These are phyloP conservation scores for Henricia sp. DNA, from an alignment of 53 echinoderm and acorn worm species.

Conservation along the genomic window DNA sequence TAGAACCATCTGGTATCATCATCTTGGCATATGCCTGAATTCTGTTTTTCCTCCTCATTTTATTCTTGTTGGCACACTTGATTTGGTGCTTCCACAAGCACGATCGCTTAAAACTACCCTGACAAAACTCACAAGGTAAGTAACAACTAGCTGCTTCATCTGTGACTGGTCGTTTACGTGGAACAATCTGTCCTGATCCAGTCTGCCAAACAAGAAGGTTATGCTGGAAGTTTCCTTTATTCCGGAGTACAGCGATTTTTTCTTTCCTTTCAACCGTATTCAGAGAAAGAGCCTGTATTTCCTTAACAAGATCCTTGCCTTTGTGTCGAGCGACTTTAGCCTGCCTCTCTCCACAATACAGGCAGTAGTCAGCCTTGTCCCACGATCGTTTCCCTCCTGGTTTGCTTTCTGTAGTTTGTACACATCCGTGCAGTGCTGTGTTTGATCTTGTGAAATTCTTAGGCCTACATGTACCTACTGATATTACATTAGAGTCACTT, in stretches of 20 bases:
- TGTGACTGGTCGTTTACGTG: slow-evolving; percentile 22
- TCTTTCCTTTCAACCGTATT: slow-evolving; percentile 9
- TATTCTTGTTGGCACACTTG: slow-evolving; percentile 29
- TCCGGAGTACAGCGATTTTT: slow-evolving; percentile 9
- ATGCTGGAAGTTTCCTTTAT: slow-evolving; percentile 1
- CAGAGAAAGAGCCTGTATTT: slow-evolving; percentile 15
- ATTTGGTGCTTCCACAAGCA: slow-evolving; percentile 48
- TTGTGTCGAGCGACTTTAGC: slow-evolving; percentile 2
- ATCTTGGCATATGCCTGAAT: slow-evolving; percentile 43
- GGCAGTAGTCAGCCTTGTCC: slow-evolving; percentile 2
- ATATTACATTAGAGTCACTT: not conserved
- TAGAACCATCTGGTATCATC: slow-evolving; percentile 43
- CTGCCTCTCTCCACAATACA: not conserved
- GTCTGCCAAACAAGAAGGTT: slow-evolving; percentile 30
- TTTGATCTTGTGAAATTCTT: not conserved
- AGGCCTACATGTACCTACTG: too few relatives aligned
- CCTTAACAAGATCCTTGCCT: not conserved
- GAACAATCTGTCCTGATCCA: slow-evolving; percentile 44
- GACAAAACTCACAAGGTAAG: slow-evolving; percentile 58
- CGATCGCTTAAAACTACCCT: slow-evolving; percentile 33
- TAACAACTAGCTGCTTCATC: slow-evolving; percentile 27
- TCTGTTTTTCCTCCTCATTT: slow-evolving; percentile 9
- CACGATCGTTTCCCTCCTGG: not conserved
- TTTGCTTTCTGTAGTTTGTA: not conserved
- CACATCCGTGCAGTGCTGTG: slow-evolving; percentile 1